Evolutionary conservation across 2,113 vertebrate species (phyloP), one percentile per base, ranked within the genome.

Genomic region (Pycnonotus jocosus): DNA sequence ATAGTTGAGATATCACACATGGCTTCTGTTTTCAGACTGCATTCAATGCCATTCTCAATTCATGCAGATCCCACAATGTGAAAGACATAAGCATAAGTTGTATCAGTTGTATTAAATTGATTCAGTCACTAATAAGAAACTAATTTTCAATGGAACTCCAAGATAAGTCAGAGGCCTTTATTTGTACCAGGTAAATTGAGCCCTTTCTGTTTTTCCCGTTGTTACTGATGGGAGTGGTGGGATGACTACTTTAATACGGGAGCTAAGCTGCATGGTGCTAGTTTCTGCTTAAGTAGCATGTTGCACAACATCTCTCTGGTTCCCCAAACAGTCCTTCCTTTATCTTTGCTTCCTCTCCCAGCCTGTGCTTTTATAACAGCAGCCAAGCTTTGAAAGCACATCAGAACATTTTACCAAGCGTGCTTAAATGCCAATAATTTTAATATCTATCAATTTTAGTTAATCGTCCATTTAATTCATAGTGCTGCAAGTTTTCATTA

Each of bases 1-100:
- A 57, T 28, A 56, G 86, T 84, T 94, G 93, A 92, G 69, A 68
- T 93, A 65, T 92, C 85, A 53, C 48, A 77, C 6, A 35, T 51
- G 30, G 5, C 81, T 90, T 91, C 93, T 88, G 61, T 90, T 94
- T 97, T 96, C 95, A 96, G 95, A 86, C 44, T 96, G 96, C 93
- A 94, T 97, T 97, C 95, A 96, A 92, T 6, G 1, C 33, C 25
- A 83, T 96, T 94, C 78, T 84, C 54, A 70, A 71, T 96, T 97
- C 88, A 86, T 54, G 83, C 64, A 91, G 76, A 94, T 88, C 51
- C 71, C 77, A 44, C 66, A 35, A 20, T 81, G 27, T 90, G 79
- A 90, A 97, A 93, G 70, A 68, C 45, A 31, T 53, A 54, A 50
- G 71, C 2, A 0, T 27, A 88, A 68, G 31, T 64, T 81, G 23